Conservation (phyloP, 2,113 vertebrate genomes). For the Zonotrichia leucophrys region DNA sequence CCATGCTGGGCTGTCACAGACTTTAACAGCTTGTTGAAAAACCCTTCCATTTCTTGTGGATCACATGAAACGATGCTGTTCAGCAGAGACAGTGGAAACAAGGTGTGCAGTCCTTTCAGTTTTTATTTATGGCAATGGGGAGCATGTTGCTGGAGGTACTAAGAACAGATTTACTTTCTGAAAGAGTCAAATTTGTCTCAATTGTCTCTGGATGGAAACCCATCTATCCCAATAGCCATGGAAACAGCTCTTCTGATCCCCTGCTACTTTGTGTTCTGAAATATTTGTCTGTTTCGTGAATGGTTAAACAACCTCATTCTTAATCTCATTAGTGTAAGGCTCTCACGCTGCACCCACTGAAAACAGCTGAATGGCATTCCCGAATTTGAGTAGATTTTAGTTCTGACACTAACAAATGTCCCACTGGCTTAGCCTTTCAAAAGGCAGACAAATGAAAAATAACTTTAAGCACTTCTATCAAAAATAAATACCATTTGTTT, state of each 20-base stretch:
- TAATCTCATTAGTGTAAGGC: neutral
- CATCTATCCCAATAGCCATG: neutral
- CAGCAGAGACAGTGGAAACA: neutral
- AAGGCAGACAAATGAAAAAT: constrained; percentile 34
- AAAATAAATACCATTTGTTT: constrained; percentile 9
- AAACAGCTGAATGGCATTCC: neutral
- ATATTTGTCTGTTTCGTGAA: neutral
- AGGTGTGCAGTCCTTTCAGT: neutral
- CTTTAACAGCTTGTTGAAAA: neutral
- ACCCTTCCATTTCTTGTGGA: neutral
- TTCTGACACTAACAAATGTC: neutral
- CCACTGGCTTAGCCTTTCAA: neutral
- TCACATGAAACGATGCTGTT: neutral
- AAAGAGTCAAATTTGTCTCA: neutral
- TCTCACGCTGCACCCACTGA: neutral
- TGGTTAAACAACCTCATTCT: neutral
- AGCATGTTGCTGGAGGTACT: neutral
- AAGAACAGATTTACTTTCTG: neutral
- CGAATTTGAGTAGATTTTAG: neutral
- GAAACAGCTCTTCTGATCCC: neutral
- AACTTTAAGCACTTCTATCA: constrained; percentile 30
- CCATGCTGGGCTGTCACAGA: neutral
- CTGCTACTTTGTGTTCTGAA: neutral
- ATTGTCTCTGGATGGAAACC: neutral
- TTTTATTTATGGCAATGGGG: constrained; percentile 10